Evolutionary conservation across 2,888 invertebrate species (phyloP).

Genomic region (Clistopyga incitator): DNA sequence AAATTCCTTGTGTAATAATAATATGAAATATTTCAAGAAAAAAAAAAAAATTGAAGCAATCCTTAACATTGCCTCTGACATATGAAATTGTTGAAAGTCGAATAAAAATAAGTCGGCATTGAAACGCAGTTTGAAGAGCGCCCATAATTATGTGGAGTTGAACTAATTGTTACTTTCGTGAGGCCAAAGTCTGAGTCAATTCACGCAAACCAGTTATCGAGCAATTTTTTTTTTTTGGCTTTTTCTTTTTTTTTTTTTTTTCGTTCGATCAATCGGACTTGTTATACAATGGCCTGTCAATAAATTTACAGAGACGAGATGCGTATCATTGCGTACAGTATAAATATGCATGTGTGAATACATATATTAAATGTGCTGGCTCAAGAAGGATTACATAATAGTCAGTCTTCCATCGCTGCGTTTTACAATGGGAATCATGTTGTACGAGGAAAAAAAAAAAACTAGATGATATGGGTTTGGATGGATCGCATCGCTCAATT

Average conservation of each 20-base stretch:
- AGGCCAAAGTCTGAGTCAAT: not conserved
- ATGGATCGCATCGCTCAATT: not conserved
- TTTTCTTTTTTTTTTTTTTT: not conserved
- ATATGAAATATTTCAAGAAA: no score
- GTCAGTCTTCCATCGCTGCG: not conserved
- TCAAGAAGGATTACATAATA: not conserved
- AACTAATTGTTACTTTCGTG: not conserved
- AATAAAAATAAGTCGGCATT: not conserved
- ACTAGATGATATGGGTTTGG: not conserved
- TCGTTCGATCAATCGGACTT: not conserved
- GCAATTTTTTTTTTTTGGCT: not conserved
- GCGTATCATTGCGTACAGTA: no score
- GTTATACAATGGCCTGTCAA: not conserved
- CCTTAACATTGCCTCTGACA: no score
- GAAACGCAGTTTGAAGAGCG: not conserved
- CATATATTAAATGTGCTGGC: not conserved
- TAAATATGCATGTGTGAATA: not conserved
- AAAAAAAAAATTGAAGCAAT: no score
- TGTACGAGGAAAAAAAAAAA: conserved; percentile 18
- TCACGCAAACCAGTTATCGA: not conserved
- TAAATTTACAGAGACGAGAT: not conserved
- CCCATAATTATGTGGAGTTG: not conserved
- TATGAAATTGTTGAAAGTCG: not conserved
- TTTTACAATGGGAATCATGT: not conserved
- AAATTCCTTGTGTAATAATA: no score